phyloP scores from a whole-genome alignment of 92 coral and sea anemone species.

The Phymanthus crucifer region DNA sequence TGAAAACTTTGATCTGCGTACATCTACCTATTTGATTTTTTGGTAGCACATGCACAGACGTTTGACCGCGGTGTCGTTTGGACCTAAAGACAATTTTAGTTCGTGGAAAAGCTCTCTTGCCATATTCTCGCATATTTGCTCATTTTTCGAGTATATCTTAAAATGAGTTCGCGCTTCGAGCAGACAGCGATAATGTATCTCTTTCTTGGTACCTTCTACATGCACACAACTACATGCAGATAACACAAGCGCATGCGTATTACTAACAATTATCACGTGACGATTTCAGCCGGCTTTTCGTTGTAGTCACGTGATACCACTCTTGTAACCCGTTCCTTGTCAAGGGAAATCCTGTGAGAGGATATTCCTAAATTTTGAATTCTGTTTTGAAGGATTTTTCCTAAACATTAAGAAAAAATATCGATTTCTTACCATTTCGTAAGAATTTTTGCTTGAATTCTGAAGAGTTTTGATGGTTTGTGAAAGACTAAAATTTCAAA shows the following conservation, averaged over 20 bases:
- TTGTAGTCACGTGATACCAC: constrained; percentile 13
- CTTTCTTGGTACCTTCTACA: not conserved
- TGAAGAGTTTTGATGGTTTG: not conserved
- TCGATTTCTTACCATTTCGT: not conserved
- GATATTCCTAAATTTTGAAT: not conserved
- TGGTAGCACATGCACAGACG: no score
- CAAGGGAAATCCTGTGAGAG: constrained; percentile 1
- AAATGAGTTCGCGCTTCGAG: no score
- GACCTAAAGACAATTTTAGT: no score
- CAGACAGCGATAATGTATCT: no score
- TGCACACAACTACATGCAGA: not conserved
- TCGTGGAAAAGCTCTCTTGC: no score
- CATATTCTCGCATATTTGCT: no score
- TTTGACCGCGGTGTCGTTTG: no score
- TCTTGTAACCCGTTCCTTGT: not conserved
- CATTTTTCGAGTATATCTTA: no score
- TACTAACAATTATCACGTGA: constrained; percentile 14
- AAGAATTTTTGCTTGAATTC: not conserved
- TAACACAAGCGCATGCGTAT: constrained; percentile 21
- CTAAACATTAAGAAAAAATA: not conserved
- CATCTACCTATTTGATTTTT: no score
- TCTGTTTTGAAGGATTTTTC: not conserved
- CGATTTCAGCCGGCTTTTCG: not conserved
- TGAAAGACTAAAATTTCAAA: not conserved
- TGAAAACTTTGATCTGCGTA: no score